Conservation (phyloP, 2,888 invertebrate genomes). For the Drosophila pullipes region DNA sequence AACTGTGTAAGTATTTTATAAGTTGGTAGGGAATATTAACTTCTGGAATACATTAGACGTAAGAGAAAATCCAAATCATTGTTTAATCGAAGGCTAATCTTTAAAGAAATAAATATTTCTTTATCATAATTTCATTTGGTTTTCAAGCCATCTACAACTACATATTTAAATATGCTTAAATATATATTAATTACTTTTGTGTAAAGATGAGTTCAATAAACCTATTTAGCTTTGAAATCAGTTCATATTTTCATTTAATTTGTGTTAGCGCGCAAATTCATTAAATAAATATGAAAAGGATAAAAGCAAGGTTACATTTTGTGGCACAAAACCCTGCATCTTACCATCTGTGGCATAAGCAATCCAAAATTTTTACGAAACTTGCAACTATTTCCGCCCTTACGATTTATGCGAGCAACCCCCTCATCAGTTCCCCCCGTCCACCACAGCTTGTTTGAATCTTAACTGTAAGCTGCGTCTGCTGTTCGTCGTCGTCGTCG, state of each 20-base stretch:
- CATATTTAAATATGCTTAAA: background rate
- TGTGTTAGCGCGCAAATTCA: background rate
- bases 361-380: background rate
- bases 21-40: background rate
- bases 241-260: background rate
- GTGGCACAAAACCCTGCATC: background rate
- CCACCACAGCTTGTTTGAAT: background rate
- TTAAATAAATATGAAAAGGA: background rate
- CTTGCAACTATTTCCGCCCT: constrained; percentile 22
- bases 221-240: background rate
- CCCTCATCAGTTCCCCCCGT: background rate
- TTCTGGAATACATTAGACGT: background rate
- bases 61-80: too few species aligned
- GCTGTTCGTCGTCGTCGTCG: background rate
- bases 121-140: background rate
- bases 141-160: background rate
- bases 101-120: too few species aligned
- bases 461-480: constrained; percentile 2
- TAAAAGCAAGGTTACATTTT: background rate
- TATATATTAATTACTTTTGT: background rate
- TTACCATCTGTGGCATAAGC: constrained; percentile 18
- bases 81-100: too few species aligned
- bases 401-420: constrained; percentile 31
- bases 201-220: background rate
- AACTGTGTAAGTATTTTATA: background rate